These are phyloP conservation scores for Ispidina lecontei DNA, from an alignment of 2,797 vertebrate species.

Conservation along the genomic window DNA sequence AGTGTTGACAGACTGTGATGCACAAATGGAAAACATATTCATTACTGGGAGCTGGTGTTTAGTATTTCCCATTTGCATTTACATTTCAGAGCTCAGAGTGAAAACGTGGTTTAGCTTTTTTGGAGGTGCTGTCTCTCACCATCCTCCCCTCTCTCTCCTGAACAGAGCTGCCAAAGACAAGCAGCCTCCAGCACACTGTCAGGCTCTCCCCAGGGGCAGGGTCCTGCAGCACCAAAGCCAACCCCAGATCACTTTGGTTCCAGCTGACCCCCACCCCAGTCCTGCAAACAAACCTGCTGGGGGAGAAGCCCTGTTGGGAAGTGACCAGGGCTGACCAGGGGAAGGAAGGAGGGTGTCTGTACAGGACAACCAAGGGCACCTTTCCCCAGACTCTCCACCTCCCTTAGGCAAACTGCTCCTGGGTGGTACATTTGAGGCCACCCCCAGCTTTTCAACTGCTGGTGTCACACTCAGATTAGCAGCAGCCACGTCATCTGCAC, in stretches of 20 bases:
- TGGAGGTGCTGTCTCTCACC: neutral
- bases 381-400: neutral
- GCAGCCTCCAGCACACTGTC: neutral
- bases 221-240: neutral
- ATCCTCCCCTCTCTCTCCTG: neutral
- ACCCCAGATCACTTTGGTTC: neutral
- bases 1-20: neutral
- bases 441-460: neutral
- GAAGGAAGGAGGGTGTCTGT: neutral
- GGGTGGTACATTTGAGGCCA: neutral
- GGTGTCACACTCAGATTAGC: neutral
- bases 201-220: neutral
- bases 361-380: neutral
- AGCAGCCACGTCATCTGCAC: neutral
- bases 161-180: neutral
- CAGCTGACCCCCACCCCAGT: neutral
- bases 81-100: neutral
- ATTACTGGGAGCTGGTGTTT: conserved; percentile 3
- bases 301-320: neutral
- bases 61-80: neutral
- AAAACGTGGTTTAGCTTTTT: neutral
- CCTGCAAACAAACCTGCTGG: neutral
- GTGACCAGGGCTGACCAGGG: rapidly evolving
- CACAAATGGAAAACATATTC: conserved; percentile 40
- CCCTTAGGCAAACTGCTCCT: neutral